phyloP scores from a whole-genome alignment of 2,888 invertebrate genomes.

The Napeogenes sylphis region DNA sequence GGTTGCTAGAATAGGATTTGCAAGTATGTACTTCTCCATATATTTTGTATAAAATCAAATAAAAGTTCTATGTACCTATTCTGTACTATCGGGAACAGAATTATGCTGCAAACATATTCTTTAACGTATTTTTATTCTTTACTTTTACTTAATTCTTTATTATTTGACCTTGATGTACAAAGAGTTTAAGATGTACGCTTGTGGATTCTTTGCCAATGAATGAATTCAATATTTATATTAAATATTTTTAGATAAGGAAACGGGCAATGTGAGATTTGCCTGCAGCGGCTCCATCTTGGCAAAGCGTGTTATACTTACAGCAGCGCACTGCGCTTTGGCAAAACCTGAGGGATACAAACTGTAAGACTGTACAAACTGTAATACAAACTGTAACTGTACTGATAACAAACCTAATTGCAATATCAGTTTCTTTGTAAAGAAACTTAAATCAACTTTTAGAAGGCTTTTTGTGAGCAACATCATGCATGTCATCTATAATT shows the following conservation, averaged over 20 bases:
- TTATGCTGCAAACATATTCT: too few species aligned
- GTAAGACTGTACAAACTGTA: constrained; percentile 67
- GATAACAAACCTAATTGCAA: constrained; percentile 28
- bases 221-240: background rate
- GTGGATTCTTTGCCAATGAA: background rate
- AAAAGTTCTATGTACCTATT: background rate
- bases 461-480: background rate
- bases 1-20: constrained; percentile 86
- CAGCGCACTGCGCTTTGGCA: constrained; percentile 88
- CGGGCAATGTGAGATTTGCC: constrained; percentile 83
- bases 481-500: background rate
- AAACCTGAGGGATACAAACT: constrained; percentile 86
- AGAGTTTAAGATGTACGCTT: too few species aligned
- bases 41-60: background rate
- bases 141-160: too few species aligned
- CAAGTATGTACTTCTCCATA: constrained; percentile 73
- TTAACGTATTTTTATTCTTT: too few species aligned
- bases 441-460: too few species aligned
- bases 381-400: too few species aligned
- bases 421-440: background rate
- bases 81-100: too few species aligned
- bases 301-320: constrained; percentile 81
- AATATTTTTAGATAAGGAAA: constrained; percentile 77
- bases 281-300: constrained; percentile 86
- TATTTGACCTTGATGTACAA: too few species aligned